Conservation (phyloP, 2,797 vertebrate species). For the Halcyon chelicuti region DNA sequence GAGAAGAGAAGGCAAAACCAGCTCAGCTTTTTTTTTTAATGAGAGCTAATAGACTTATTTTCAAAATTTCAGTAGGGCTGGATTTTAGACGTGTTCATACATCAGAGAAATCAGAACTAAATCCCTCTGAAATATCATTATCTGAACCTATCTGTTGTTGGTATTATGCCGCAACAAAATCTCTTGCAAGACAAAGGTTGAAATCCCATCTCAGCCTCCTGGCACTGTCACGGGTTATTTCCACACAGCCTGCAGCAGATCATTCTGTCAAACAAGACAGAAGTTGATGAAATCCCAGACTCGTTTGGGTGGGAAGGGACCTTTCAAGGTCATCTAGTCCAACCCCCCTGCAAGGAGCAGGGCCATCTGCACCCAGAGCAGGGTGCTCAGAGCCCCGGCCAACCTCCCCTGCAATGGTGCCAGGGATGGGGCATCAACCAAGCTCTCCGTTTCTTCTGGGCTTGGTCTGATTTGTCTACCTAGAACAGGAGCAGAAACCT, state of each 20-base stretch:
- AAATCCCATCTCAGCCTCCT: neutral
- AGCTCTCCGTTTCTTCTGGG: neutral
- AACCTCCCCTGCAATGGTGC: neutral
- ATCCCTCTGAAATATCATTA: neutral
- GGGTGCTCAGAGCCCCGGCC: neutral
- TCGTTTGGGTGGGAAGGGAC: neutral
- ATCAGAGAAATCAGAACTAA: neutral
- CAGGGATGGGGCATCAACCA: neutral
- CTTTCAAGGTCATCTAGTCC: neutral
- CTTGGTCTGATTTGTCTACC: neutral
- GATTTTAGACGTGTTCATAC: neutral
- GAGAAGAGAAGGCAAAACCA: neutral
- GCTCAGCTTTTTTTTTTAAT: neutral
- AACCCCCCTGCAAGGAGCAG: neutral
- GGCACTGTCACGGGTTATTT: accelerated
- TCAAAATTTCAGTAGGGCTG: neutral
- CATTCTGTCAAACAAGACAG: too few relatives aligned
- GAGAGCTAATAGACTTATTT: neutral
- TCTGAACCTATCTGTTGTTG: neutral
- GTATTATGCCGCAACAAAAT: too few relatives aligned
- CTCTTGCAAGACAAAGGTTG: neutral
- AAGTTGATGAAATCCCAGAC: neutral
- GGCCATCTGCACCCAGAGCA: neutral
- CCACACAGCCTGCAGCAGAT: neutral
- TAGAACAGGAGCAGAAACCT: neutral